Evolutionary conservation across 2,888 invertebrate species (phyloP), one percentile per base, ranked within the genome.

Genomic region (Opisthograptis luteolata): DNA sequence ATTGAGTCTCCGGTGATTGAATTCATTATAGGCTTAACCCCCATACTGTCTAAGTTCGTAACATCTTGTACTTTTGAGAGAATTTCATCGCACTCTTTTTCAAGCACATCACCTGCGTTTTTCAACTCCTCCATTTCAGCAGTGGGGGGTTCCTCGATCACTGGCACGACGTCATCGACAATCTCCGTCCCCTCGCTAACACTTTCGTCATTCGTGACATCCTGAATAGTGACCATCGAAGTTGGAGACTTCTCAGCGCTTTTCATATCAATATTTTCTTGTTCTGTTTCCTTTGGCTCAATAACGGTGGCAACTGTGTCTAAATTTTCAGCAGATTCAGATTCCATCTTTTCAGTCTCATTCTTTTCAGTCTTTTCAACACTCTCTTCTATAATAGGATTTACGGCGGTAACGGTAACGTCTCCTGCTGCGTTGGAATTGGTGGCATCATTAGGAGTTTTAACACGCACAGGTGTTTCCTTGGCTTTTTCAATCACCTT

Each of bases 51-150:
- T 47, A 88, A 72, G 58, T 86, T 87, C 3, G 89, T 89, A 20
- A 90, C 87, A 64, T 86, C 78, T 58, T 89, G 81, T 3, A 91
- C 89, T 64, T 90, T 91, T 0, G 86, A 87, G 13, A 91, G 59
- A 46, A 91, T 88, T 58, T 90, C 91, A 52, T 85, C 87, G 57
- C 91, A 91, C 70, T 91, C 90, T 56, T 89, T 90, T 52, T 89
- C 89, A 10, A 91, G 69, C 1, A 84, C 87, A 34, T 85, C 60
- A 15, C 50, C 60, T 20, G 53, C 60, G 44, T 60, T 60, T 20
- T 58, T 58, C 24, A 60, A 64, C 1, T 81, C 82, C 52, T 86
- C 88, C 62, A 87, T 79, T 42, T 87, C 88, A 56, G 80, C 79
- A 15, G 47, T 57, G 6, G 58, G 47, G 54, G 27, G 62, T 61